Conservation (phyloP, 2,797 vertebrate genomes). For the Sarcoramphus papa region DNA sequence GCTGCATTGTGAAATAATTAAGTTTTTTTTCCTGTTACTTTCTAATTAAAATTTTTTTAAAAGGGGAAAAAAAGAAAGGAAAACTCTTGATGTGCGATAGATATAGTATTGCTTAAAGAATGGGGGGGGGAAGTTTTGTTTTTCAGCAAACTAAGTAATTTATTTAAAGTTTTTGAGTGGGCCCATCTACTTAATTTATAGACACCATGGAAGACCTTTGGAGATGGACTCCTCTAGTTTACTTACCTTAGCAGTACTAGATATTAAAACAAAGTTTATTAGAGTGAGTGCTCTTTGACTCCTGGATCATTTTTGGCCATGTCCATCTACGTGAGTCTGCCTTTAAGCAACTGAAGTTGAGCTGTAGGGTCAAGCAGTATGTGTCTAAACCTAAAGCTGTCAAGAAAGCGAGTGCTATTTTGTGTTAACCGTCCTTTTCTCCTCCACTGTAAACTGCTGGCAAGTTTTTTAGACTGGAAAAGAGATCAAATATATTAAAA, state of each 20-base stretch:
- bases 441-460: not conserved
- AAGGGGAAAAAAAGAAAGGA: not conserved
- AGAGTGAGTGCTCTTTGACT: not conserved
- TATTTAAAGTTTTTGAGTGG: slow-evolving; percentile 3
- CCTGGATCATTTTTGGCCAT: not conserved
- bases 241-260: not conserved
- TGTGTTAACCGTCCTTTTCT: not conserved
- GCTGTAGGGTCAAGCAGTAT: not conserved
- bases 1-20: slow-evolving; percentile 56
- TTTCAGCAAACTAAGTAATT: not conserved
- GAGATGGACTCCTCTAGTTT: not conserved
- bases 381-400: not conserved
- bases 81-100: not conserved
- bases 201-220: not conserved
- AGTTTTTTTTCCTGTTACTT: slow-evolving; percentile 58
- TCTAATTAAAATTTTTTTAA: slow-evolving; percentile 20
- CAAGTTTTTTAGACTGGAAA: not conserved
- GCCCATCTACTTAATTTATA: not conserved
- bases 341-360: not conserved
- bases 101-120: not conserved
- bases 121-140: not conserved
- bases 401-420: not conserved
- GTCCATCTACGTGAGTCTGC: not conserved
- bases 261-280: not conserved
- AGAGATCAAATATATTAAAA: not conserved